Percentiles rank a stretch among this genome's conserved stretches.
Conservation (phyloP, 2,888 invertebrate species). For the Ectemnius lituratus region DNA sequence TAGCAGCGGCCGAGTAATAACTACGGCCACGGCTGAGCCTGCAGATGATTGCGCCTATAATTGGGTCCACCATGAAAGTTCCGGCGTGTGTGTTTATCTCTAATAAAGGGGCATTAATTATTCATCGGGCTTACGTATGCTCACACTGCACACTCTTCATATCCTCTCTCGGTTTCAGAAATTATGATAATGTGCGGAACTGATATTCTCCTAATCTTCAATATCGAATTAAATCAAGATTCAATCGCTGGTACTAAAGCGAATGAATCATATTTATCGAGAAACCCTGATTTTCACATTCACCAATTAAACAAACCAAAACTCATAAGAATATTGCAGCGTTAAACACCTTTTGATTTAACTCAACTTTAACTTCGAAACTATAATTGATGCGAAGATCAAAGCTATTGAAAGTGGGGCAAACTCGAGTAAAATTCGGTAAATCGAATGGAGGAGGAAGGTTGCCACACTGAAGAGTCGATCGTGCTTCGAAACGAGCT, state of each 20-base stretch:
- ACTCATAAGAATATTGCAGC: neutral
- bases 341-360: neutral
- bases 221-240: no score
- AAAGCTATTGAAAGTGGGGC: neutral
- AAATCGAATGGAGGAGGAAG: conserved; percentile 18
- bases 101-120: no score
- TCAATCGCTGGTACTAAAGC: neutral
- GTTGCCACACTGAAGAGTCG: conserved; percentile 20
- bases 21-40: neutral
- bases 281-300: neutral
- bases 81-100: neutral
- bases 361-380: neutral
- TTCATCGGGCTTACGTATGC: no score
- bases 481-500: conserved; percentile 23
- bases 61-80: conserved; percentile 3
- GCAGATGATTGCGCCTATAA: neutral
- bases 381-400: no score
- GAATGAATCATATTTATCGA: neutral
- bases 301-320: neutral
- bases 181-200: no score
- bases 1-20: neutral
- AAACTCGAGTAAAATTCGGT: conserved; percentile 16
- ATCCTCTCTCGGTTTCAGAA: no score
- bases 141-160: no score
- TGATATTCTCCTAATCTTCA: no score